Conservation (phyloP, 2,113 vertebrate species). For the Alosa alosa region DNA sequence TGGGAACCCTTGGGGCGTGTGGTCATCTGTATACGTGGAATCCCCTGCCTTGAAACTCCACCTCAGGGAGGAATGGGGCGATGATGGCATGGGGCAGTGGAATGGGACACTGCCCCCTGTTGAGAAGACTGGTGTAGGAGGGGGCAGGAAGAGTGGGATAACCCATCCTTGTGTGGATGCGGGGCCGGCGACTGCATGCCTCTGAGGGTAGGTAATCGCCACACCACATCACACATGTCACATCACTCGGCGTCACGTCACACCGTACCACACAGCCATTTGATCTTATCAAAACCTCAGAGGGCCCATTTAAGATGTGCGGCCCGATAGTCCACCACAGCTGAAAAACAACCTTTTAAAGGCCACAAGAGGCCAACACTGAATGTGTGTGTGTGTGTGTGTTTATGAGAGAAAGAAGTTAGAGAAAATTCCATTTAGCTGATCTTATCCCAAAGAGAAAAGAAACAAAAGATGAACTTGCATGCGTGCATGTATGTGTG, state of each 20-base stretch:
- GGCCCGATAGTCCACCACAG: not conserved
- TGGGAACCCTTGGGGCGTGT: not conserved
- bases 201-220: constrained; percentile 31
- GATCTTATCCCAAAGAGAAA: not conserved
- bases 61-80: not conserved
- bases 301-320: constrained; percentile 7
- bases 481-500: no score
- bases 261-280: constrained; percentile 23
- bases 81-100: not conserved
- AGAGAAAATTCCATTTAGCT: not conserved
- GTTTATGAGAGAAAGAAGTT: not conserved
- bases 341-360: constrained; percentile 10
- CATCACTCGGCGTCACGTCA: not conserved
- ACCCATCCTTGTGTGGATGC: constrained; percentile 24
- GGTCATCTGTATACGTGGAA: not conserved
- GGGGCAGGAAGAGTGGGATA: not conserved
- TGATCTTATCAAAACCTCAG: constrained; percentile 35
- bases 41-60: not conserved
- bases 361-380: not conserved
- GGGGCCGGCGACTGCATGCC: constrained; percentile 15
- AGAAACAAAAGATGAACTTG: not conserved
- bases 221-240: constrained; percentile 30
- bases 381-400: not conserved
- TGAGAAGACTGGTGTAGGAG: not conserved
- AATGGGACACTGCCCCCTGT: constrained; percentile 35